Percentiles rank a stretch among this genome's conserved stretches.
Evolutionary conservation across 2,888 invertebrate species (phyloP).

Genomic region (Lasioglossum figueresi): DNA sequence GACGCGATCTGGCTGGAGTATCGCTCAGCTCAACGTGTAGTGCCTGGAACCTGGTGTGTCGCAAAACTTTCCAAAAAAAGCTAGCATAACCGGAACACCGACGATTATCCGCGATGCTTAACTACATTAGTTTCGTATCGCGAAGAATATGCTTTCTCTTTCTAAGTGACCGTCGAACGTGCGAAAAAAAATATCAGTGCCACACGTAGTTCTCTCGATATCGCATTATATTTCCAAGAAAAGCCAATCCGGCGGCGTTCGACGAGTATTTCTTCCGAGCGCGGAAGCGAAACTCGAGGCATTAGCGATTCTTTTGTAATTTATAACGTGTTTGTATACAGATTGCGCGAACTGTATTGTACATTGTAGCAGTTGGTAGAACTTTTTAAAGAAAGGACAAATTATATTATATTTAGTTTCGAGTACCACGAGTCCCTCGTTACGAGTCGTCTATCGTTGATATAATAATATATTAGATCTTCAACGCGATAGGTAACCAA

Average conservation of each 20-base stretch:
- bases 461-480: constrained; percentile 55
- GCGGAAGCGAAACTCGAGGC: constrained; percentile 66
- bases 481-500: constrained; percentile 62
- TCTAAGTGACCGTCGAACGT: constrained; percentile 10
- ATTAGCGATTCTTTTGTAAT: constrained; percentile 74
- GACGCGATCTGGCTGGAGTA: constrained; percentile 68
- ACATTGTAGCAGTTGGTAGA: constrained; percentile 65
- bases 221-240: not conserved
- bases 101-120: constrained; percentile 40
- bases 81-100: constrained; percentile 27
- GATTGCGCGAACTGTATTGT: constrained; percentile 73
- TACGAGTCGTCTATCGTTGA: constrained; percentile 64
- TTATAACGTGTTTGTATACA: constrained; percentile 76
- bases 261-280: constrained; percentile 46
- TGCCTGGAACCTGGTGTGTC: constrained; percentile 73
- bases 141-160: constrained; percentile 39
- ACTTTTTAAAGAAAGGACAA: constrained; percentile 67
- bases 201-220: constrained; percentile 25
- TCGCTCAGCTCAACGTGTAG: constrained; percentile 77
- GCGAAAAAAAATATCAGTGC: constrained; percentile 22
- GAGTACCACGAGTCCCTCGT: constrained; percentile 51
- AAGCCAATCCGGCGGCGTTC: constrained; percentile 19
- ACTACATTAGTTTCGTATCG: constrained; percentile 52
- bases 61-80: constrained; percentile 56
- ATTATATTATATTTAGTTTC: constrained; percentile 58